phyloP scores from a whole-genome alignment of 1,140 invertebrate genomes.

The Cotesia typhae region DNA sequence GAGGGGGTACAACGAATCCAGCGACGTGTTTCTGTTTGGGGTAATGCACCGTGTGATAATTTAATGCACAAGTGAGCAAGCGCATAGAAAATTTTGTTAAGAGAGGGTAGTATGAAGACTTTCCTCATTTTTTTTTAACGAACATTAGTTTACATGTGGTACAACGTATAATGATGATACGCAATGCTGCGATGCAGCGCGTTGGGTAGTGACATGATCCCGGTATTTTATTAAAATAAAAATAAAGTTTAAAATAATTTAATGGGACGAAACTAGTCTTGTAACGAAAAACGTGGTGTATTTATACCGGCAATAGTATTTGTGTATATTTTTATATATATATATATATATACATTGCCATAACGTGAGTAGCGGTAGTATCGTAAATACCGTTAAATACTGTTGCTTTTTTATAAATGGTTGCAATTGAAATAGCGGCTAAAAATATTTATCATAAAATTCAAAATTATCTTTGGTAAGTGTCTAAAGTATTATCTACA shows the following conservation, averaged over 20 bases:
- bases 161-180: background rate
- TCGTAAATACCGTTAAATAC: constrained; percentile 14
- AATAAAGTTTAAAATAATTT: background rate
- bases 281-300: background rate
- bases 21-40: background rate
- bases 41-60: background rate
- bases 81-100: background rate
- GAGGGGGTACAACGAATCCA: constrained; percentile 22
- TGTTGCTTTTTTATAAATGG: background rate
- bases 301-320: background rate
- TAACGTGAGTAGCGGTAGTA: background rate
- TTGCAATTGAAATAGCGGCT: background rate
- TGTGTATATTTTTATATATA: background rate
- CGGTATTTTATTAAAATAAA: constrained; percentile 1
- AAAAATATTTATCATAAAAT: background rate
- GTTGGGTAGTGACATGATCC: constrained; percentile 2
- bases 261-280: background rate
- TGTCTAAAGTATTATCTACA: background rate
- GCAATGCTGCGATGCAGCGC: background rate
- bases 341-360: background rate
- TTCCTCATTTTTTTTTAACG: background rate
- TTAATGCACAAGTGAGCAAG: constrained; percentile 13
- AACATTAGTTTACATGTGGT: constrained; percentile 17
- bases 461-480: background rate
- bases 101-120: constrained; percentile 1